Base-by-base conservation (phyloP, 2,113 vertebrate species). In the Ceyx margarethae region DNA sequence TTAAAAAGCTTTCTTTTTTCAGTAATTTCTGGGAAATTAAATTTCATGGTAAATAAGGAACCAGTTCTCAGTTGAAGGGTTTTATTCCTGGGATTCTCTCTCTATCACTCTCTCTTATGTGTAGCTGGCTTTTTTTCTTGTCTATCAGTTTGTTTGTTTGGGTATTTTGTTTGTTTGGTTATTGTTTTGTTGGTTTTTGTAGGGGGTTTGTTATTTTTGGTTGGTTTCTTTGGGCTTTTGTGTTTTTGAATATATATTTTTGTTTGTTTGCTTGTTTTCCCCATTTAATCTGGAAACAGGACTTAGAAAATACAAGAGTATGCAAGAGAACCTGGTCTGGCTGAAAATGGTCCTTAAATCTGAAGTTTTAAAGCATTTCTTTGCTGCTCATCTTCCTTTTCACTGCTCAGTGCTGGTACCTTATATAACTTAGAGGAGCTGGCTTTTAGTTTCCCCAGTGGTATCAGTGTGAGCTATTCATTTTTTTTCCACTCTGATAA, bases 41-140 rank as follows among this genome's bases (percentile, higher is more conserved):
- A 35, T 87, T 94, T 94, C 73, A 83, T 64, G 87, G 85, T 94
- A 94, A 91, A 92, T 95, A 91, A 96, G 45, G 80, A 95, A 37
- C 7, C 21, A 79, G 17, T 87, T 89, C 72, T 92, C 89, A 48
- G 25, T 56, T 89, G 54, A 64, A 92, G 62, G 40, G 26, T 29
- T 87, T 90, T 94, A 50, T 89, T 94, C 58, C 13, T 87, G 64
- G 40, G 67, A 77, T 93, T 83, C 64, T 89, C 4, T 0, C 72
- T 37, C 22, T 83, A 71, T 89, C 4, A 0, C 72, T 37, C 22
- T 73, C 10, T 80, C 12, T 62, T 73, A 58, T 22, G 56, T 28
- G 33, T 23, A 81, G 75, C 15, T 80, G 37, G 37, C 37, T 37
- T 37, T 37, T 37, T 37, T 37, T 37, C 37, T 37, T 37, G 37